Percentiles rank a stretch among this genome's conserved stretches.
These are phyloP conservation scores for Neopipo cinnamomea DNA, from an alignment of 2,113 vertebrate species.

Conservation along the genomic window DNA sequence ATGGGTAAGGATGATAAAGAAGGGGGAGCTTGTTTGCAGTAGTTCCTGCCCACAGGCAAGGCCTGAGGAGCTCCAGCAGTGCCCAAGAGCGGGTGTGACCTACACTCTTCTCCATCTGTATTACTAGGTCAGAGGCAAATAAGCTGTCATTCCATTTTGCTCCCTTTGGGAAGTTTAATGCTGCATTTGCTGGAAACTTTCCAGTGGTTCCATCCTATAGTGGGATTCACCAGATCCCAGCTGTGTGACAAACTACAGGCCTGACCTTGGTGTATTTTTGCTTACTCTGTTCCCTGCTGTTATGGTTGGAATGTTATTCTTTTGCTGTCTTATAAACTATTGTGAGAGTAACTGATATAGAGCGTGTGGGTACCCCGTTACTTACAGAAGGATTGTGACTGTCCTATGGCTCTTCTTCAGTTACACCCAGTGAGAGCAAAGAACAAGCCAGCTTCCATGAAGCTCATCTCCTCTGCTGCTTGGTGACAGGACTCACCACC, in stretches of 20 bases:
- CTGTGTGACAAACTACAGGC: background rate
- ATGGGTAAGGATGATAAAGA: background rate
- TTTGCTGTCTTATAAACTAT: background rate
- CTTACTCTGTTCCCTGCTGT: background rate
- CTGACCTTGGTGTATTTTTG: background rate
- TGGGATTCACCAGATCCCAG: background rate
- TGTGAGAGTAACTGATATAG: background rate
- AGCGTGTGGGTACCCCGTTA: background rate
- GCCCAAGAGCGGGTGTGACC: background rate
- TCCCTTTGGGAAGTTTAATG: background rate
- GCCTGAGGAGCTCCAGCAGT: background rate
- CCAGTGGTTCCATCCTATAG: background rate
- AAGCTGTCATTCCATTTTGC: background rate
- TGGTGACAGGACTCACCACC: background rate
- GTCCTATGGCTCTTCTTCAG: background rate
- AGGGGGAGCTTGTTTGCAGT: background rate
- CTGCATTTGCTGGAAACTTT: background rate
- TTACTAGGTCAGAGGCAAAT: background rate
- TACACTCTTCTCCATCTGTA: background rate
- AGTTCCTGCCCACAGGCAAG: background rate
- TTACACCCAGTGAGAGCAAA: background rate
- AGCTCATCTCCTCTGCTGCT: background rate
- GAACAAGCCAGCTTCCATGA: background rate
- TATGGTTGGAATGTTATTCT: background rate
- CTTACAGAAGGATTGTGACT: background rate